phyloP scores from a whole-genome alignment of 92 coral and sea anemone genomes.

The Parazoanthus atlanticus region DNA sequence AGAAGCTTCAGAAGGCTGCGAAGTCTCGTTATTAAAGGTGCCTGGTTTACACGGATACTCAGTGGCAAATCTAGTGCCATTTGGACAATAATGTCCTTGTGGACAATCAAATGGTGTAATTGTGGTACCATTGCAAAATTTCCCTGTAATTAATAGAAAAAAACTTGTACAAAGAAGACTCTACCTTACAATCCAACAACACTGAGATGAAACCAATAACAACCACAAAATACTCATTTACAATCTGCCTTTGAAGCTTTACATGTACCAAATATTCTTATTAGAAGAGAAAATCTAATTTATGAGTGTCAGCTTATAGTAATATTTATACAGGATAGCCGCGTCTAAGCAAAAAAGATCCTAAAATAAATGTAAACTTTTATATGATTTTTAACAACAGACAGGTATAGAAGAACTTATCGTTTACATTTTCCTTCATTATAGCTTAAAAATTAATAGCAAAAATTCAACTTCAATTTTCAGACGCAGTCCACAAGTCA shows the following conservation, averaged over 20 bases:
- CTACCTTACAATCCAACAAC: not conserved
- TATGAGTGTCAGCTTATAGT: no score
- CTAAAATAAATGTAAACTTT: no score
- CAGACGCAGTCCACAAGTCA: no score
- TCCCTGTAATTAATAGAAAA: constrained; percentile 54
- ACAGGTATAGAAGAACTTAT: no score
- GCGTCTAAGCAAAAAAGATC: no score
- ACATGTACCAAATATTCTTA: not conserved
- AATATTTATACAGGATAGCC: no score
- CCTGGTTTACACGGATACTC: constrained; percentile 93
- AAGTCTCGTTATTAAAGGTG: constrained; percentile 89
- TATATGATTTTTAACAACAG: no score
- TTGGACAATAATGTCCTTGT: constrained; percentile 84
- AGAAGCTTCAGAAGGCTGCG: constrained; percentile 73
- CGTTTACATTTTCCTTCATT: no score
- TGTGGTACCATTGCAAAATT: constrained; percentile 90
- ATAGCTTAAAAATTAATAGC: no score
- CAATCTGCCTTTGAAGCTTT: no score
- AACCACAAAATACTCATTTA: not conserved
- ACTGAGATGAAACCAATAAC: not conserved
- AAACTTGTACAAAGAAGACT: not conserved
- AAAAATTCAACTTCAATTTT: no score
- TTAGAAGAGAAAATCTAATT: not conserved
- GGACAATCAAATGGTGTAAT: constrained; percentile 80
- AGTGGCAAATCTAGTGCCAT: constrained; percentile 76